These are phyloP conservation scores for Kryptopterus vitreolus DNA, from an alignment of 2,797 vertebrate species.

Conservation along the genomic window DNA sequence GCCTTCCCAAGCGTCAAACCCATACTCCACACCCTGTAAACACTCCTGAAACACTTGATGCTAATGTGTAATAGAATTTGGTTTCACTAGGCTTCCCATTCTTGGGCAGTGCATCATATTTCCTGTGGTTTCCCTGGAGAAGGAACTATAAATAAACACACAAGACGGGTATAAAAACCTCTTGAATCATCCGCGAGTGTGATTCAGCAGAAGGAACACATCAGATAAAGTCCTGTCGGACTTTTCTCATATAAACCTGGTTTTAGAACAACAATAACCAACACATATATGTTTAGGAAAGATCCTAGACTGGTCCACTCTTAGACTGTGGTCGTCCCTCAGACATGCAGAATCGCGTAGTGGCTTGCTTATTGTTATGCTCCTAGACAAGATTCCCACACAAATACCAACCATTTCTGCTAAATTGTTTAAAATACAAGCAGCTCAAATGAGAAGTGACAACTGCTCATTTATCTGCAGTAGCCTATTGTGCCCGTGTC, in stretches of 20 bases:
- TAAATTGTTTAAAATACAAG: not conserved
- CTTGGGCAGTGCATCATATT: constrained; percentile 42
- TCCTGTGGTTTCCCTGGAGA: constrained; percentile 56
- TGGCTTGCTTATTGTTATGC: constrained; percentile 6
- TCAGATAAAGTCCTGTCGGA: constrained; percentile 16
- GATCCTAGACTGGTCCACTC: not conserved
- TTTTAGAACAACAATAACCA: not conserved
- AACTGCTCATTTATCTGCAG: not conserved
- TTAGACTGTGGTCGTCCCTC: not conserved
- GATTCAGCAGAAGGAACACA: constrained; percentile 49
- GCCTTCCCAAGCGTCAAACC: not conserved
- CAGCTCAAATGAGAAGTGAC: not conserved
- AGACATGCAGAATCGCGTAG: not conserved
- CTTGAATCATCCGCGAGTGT: constrained; percentile 44
- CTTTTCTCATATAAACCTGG: not conserved
- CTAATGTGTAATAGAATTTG: not conserved
- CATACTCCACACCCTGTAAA: not conserved
- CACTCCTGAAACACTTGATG: constrained; percentile 4
- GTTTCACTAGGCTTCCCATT: constrained; percentile 23
- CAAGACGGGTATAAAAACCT: constrained; percentile 30
- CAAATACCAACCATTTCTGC: not conserved
- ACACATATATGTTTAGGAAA: constrained; percentile 2
- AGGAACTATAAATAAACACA: constrained; percentile 46
- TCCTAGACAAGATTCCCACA: constrained; percentile 15
- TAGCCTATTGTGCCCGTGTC: not conserved